These are phyloP conservation scores for Bujurquina vittata DNA, from an alignment of 2,113 vertebrate genomes.

Conservation along the genomic window DNA sequence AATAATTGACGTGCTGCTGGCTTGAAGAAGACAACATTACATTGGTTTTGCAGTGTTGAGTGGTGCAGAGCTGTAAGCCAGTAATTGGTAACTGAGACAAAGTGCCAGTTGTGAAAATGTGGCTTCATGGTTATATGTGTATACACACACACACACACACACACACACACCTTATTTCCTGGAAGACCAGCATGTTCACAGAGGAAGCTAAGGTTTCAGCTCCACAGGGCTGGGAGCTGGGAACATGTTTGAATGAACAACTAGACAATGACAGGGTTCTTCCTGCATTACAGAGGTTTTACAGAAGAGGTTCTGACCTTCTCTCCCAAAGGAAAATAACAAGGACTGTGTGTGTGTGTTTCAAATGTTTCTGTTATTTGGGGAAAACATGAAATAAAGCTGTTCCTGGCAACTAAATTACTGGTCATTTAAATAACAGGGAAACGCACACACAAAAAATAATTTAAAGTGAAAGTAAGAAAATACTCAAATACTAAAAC, in stretches of 20 bases:
- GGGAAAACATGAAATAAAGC: no score
- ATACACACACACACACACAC: neutral
- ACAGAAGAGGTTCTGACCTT: neutral
- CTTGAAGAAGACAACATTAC: constrained; percentile 51
- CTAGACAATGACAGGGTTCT: neutral
- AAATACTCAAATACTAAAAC: no score
- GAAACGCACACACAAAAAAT: no score
- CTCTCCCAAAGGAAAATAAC: neutral
- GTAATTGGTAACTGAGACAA: constrained; percentile 52
- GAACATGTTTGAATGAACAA: constrained; percentile 24
- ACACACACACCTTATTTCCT: constrained; percentile 25
- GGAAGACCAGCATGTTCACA: constrained; percentile 13
- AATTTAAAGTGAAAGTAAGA: no score
- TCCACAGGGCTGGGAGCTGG: neutral
- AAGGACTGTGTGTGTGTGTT: neutral
- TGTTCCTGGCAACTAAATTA: no score
- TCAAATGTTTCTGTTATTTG: no score
- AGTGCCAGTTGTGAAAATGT: constrained; percentile 55
- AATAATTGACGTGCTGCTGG: constrained; percentile 49
- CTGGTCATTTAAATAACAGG: no score
- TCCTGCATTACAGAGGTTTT: neutral
- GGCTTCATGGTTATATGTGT: constrained; percentile 10
- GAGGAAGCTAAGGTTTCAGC: neutral
- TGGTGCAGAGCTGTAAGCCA: constrained; percentile 33
- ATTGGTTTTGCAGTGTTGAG: constrained; percentile 34